Percentiles rank a stretch among this genome's conserved stretches.
Conservation (phyloP, 2,797 vertebrate genomes). For the Pteropus rufus region DNA sequence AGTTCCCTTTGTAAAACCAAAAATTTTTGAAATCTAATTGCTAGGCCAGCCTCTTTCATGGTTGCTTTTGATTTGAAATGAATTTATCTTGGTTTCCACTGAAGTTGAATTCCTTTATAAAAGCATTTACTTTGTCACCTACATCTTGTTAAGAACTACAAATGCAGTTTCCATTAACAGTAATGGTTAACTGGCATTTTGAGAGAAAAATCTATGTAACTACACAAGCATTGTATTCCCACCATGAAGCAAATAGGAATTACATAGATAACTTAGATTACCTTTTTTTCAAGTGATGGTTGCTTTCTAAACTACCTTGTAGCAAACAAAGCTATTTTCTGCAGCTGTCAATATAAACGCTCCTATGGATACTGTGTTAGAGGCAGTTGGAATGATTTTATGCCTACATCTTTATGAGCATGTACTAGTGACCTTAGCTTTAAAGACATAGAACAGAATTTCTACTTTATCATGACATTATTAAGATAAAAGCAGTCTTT, state of each 20-base stretch:
- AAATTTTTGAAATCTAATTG: conserved; percentile 44
- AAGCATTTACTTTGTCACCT: conserved; percentile 48
- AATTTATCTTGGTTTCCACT: conserved; percentile 52
- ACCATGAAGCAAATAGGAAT: conserved; percentile 56
- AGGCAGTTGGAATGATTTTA: conserved; percentile 36
- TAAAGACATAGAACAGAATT: conserved; percentile 37
- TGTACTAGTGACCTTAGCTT: conserved; percentile 56
- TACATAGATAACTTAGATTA: conserved; percentile 63
- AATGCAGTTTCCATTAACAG: conserved; percentile 49
- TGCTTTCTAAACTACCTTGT: conserved; percentile 47
- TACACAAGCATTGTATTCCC: conserved; percentile 40
- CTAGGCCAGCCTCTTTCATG: conserved; percentile 18
- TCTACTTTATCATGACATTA: neutral
- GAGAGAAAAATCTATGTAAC: conserved; percentile 14
- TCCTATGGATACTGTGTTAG: conserved; percentile 43
- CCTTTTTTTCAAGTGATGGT: conserved; percentile 51
- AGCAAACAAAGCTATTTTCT: conserved; percentile 70
- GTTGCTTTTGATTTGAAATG: conserved; percentile 61
- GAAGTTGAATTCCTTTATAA: conserved; percentile 61
- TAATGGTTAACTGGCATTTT: conserved; percentile 59
- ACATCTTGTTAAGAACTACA: conserved; percentile 49
- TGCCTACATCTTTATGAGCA: conserved; percentile 38
- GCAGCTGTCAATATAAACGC: conserved; percentile 53
- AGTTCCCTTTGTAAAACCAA: conserved; percentile 14
- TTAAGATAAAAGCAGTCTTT: neutral